Base-by-base conservation (phyloP, 2,113 vertebrate genomes). In the Myotis brandtii region DNA sequence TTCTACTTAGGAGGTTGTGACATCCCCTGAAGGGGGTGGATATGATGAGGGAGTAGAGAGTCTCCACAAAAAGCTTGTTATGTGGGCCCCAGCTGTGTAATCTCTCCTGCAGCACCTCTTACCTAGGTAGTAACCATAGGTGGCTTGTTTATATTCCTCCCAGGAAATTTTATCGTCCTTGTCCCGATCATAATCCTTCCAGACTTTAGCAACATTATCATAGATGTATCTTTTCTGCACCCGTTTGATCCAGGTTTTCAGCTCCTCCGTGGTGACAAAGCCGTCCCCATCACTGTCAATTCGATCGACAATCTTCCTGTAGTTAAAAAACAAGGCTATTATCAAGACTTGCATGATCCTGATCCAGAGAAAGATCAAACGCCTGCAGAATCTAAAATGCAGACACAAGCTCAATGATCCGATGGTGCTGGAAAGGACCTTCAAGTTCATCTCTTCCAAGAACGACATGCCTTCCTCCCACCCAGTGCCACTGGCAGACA, bases 111-210 rank as follows among this genome's bases (percentile, higher is more conserved):
- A 20, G 87, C 14, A 4, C 9, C 14, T 72, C 99, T 97, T 98
- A 99, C 99, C 99, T 23, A 99, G 98, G 95, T 99, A 99, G 97
- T 99, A 99, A 95, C 99, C 99, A 0, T 99, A 99, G 0, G 99
- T 99, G 62, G 99, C 99, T 96, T 99, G 99, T 95, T 99, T 99
- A 98, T 99, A 99, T 96, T 99, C 99, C 70, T 99, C 99, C 99
- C 99, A 99, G 40, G 99, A 99, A 95, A 99, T 99, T 94, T 98
- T 99, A 97, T 99, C 98, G 62, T 99, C 99, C 97, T 99, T 99
- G 98, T 99, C 99, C 54, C 99, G 97, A 98, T 99, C 99, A 43
- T 99, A 99, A 95, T 99, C 99, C 9, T 98, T 98, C 99, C 99
- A 99, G 77, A 99, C 99, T 96, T 99, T 99, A 6, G 99, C 99